These are phyloP conservation scores for Battus philenor DNA, from an alignment of 1,140 invertebrate species.

Conservation along the genomic window DNA sequence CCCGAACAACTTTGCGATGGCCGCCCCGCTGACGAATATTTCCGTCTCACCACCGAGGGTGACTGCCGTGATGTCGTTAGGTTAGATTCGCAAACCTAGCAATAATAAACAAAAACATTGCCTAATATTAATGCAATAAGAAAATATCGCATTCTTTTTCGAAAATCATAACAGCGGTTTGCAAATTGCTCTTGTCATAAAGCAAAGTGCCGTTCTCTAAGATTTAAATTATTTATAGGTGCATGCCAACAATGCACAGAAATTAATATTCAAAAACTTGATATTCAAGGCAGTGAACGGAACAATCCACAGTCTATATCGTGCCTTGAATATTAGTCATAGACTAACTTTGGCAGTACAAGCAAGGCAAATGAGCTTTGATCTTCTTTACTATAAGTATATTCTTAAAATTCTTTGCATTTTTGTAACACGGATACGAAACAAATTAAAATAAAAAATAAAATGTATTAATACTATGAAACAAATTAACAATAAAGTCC, in stretches of 20 bases:
- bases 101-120: conserved; percentile 12
- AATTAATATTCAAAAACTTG: conserved; percentile 50
- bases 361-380: conserved; percentile 15
- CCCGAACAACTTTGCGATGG: conserved; percentile 91
- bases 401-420: no score
- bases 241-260: conserved; percentile 15
- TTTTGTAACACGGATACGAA: no score
- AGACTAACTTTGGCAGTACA: conserved; percentile 2
- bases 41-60: conserved; percentile 87
- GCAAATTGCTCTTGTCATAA: conserved; percentile 3
- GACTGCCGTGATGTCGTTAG: conserved; percentile 95
- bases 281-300: conserved; percentile 60
- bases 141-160: conserved; percentile 2
- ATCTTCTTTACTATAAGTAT: no score
- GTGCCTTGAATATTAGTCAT: conserved; percentile 58
- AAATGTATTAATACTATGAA: no score
- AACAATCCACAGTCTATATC: conserved; percentile 43
- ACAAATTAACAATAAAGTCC: no score
- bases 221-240: conserved; percentile 34
- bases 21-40: conserved; percentile 92
- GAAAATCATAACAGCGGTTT: neutral
- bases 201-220: conserved; percentile 22
- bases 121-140: no score
- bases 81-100: conserved; percentile 78
- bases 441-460: no score